Conservation (phyloP, 2,888 invertebrate genomes). For the Ormyrus nitidulus region DNA sequence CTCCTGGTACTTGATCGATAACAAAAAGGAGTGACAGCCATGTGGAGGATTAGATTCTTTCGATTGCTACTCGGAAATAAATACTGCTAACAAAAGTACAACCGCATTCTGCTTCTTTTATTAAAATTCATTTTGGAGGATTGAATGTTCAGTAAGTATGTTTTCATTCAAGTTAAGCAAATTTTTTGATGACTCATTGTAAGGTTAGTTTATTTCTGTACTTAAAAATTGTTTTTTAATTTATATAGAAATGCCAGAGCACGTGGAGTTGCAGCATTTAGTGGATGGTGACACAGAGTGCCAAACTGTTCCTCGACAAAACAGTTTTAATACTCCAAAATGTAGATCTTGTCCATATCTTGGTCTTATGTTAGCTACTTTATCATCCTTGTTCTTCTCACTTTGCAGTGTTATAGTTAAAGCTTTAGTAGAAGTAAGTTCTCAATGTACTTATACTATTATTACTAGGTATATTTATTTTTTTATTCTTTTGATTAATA, state of each 20-base stretch:
- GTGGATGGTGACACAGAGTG: slow-evolving; percentile 79
- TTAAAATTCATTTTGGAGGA: background rate
- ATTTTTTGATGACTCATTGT: background rate
- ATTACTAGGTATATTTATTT: background rate
- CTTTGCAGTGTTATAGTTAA: slow-evolving; percentile 94
- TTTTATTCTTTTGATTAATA: background rate
- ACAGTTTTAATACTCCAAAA: slow-evolving; percentile 76
- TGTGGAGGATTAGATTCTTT: slow-evolving; percentile 13
- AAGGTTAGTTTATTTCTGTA: background rate
- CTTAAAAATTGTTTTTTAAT: background rate
- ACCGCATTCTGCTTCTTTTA: background rate
- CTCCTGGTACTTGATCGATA: slow-evolving; percentile 19
- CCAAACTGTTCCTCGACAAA: slow-evolving; percentile 75
- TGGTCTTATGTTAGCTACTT: slow-evolving; percentile 88
- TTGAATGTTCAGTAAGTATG: slow-evolving; percentile 20
- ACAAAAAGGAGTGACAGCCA: background rate
- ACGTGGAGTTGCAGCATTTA: slow-evolving; percentile 87
- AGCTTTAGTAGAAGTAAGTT: slow-evolving; percentile 84
- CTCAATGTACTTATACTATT: too few species aligned
- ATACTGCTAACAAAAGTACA: background rate
- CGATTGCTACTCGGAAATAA: slow-evolving; percentile 17
- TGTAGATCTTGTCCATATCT: slow-evolving; percentile 83
- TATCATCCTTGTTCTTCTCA: slow-evolving; percentile 93
- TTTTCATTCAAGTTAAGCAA: background rate
- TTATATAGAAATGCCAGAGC: slow-evolving; percentile 81